These are phyloP conservation scores for Zeugodacus cucurbitae DNA, from an alignment of 1,140 invertebrate species.

Conservation along the genomic window DNA sequence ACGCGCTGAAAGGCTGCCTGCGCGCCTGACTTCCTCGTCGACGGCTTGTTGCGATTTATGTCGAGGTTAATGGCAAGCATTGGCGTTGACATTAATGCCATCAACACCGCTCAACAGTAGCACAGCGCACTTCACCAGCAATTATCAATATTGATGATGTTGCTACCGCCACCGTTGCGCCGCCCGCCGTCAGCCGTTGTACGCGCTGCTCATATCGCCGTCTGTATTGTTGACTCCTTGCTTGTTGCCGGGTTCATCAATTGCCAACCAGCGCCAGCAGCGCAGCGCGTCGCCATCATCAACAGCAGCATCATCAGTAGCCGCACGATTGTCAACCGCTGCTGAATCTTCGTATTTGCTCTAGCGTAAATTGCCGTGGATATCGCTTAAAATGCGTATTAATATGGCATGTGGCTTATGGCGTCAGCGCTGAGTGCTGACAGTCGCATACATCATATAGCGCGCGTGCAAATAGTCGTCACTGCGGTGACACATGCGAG, in stretches of 20 bases:
- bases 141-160: conserved; percentile 37
- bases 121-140: not conserved
- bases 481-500: not conserved
- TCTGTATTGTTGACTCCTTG: not conserved
- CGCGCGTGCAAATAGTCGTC: not conserved
- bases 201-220: not conserved
- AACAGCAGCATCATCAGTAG: not conserved
- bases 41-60: not conserved
- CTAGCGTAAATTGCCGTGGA: not conserved
- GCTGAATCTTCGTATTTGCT: not conserved
- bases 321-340: not conserved
- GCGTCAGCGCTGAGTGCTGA: not conserved
- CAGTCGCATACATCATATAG: not conserved
- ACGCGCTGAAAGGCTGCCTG: not conserved
- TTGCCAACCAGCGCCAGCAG: not conserved
- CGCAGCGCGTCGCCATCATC: not conserved
- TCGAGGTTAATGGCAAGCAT: conserved; percentile 30
- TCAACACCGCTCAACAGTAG: not conserved
- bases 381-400: conserved; percentile 13
- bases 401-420: not conserved
- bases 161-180: not conserved
- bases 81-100: conserved; percentile 37
- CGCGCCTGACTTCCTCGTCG: not conserved
- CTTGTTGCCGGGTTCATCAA: not conserved
- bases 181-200: not conserved